Evolutionary conservation across 1,140 invertebrate species (phyloP).

Genomic region (Bombus impatiens): DNA sequence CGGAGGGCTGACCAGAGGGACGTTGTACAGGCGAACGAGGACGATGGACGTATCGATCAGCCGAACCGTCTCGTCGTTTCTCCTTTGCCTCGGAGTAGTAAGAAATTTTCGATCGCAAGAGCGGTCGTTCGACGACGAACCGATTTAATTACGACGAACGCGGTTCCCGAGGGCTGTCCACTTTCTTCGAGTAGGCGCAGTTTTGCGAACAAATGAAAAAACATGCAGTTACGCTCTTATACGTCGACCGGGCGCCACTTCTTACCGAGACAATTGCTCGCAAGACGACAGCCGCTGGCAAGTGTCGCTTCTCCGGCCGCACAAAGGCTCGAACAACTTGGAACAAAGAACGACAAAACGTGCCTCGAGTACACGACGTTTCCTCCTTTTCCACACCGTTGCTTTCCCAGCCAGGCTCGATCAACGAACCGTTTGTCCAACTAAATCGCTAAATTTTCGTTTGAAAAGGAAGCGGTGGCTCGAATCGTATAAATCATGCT

Average conservation of each 20-base stretch:
- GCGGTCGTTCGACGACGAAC: neutral
- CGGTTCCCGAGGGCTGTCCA: neutral
- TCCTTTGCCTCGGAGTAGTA: too few species aligned
- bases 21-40: too few species aligned
- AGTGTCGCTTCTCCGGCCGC: constrained; percentile 61
- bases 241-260: constrained; percentile 36
- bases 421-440: constrained; percentile 13
- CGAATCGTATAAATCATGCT: neutral
- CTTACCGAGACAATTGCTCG: constrained; percentile 61
- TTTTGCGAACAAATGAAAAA: neutral
- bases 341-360: constrained; percentile 46
- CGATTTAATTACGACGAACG: neutral
- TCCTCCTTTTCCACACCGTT: neutral
- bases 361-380: constrained; percentile 23
- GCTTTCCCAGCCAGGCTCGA: neutral
- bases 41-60: too few species aligned
- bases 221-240: constrained; percentile 1
- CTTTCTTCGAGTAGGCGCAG: neutral
- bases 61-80: too few species aligned
- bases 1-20: too few species aligned
- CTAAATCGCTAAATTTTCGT: neutral
- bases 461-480: neutral
- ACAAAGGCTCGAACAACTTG: constrained; percentile 49
- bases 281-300: constrained; percentile 63
- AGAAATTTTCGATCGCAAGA: too few species aligned